Evolutionary conservation across 2,113 vertebrate genomes (phyloP).

Genomic region (Edolisoma coerulescens): DNA sequence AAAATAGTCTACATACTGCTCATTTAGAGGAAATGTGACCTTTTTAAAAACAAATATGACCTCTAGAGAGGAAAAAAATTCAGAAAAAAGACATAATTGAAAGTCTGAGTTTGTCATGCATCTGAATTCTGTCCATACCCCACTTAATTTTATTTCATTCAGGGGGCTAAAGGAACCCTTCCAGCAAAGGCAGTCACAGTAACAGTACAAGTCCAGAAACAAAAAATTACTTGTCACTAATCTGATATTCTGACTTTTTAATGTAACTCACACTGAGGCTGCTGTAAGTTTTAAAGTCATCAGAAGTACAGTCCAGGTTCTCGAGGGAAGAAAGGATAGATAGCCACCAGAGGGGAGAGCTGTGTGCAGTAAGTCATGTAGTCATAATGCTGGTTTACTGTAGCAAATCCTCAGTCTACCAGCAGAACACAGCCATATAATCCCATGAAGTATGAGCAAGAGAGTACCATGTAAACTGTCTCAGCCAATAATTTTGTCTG

Average conservation of each 20-base stretch:
- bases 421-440: constrained; percentile 5
- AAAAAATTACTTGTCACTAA: neutral
- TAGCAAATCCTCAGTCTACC: neutral
- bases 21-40: neutral
- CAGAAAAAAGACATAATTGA: neutral
- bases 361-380: neutral
- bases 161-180: neutral
- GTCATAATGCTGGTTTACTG: neutral
- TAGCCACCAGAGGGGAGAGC: neutral
- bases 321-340: neutral
- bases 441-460: neutral
- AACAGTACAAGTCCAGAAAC: neutral
- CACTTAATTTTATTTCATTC: neutral
- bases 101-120: neutral
- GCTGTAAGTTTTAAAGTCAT: neutral
- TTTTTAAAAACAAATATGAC: neutral
- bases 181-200: neutral
- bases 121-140: neutral
- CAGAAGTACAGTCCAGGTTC: neutral
- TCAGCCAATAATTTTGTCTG: constrained; percentile 39
- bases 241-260: neutral
- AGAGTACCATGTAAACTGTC: neutral
- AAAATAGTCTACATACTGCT: neutral
- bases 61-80: neutral
- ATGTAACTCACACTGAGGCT: neutral